These are phyloP conservation scores for Polyommatus iphigenia DNA, from an alignment of 2,888 invertebrate species.

Conservation along the genomic window DNA sequence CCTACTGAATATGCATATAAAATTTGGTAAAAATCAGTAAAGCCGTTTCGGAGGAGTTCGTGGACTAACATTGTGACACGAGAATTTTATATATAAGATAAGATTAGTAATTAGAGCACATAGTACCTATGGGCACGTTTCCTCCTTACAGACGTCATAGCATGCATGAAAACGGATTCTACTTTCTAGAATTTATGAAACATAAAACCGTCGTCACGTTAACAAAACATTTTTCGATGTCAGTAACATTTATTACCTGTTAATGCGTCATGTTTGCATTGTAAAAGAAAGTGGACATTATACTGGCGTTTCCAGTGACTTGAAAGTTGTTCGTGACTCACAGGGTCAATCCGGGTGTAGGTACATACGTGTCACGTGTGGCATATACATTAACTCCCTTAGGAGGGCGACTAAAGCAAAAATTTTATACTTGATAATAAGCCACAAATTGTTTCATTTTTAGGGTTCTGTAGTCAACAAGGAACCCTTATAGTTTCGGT, in stretches of 20 bases:
- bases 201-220: background rate
- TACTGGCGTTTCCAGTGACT: constrained; percentile 1
- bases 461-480: too few species aligned
- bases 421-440: too few species aligned
- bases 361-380: background rate
- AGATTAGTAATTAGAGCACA: background rate
- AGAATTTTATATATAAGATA: too few species aligned
- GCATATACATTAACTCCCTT: background rate
- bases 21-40: too few species aligned
- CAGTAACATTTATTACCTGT: constrained; percentile 14
- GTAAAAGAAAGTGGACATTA: constrained; percentile 27
- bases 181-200: background rate
- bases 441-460: too few species aligned
- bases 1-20: too few species aligned
- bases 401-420: background rate
- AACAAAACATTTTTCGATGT: constrained; percentile 6
- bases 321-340: constrained; percentile 26
- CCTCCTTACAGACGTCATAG: background rate
- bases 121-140: background rate
- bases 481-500: too few species aligned
- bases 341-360: constrained; percentile 15
- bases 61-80: too few species aligned
- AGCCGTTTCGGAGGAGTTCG: too few species aligned
- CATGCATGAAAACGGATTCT: constrained; percentile 10
- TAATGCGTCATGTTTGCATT: constrained; percentile 14